phyloP scores from a whole-genome alignment of 2,888 invertebrate genomes.

The Pheosia gnoma region DNA sequence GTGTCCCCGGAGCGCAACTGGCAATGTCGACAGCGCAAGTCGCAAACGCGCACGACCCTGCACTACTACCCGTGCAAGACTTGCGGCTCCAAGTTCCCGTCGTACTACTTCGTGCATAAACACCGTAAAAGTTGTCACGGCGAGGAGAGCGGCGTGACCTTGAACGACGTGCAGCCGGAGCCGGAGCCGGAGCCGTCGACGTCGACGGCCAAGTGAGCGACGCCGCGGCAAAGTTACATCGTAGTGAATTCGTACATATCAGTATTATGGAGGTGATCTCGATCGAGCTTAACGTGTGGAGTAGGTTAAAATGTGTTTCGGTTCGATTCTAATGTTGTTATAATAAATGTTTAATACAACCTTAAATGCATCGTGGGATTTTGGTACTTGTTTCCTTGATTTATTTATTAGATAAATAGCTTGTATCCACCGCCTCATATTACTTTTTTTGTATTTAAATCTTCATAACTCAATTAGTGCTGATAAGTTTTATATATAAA shows the following conservation, averaged over 20 bases:
- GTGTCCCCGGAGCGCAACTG: slow-evolving; percentile 86
- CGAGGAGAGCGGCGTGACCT: slow-evolving; percentile 72
- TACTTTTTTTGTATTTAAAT: too few relatives aligned
- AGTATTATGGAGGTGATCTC: slow-evolving; percentile 53
- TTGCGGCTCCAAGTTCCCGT: slow-evolving; percentile 96
- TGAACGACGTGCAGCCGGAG: slow-evolving; percentile 32
- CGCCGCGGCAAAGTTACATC: slow-evolving; percentile 16
- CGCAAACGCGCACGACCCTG: slow-evolving; percentile 87
- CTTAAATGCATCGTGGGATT: slow-evolving; percentile 16
- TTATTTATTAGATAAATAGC: too few relatives aligned
- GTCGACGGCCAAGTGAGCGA: slow-evolving; percentile 50
- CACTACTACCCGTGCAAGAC: slow-evolving; percentile 97
- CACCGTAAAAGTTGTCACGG: slow-evolving; percentile 94
- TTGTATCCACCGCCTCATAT: too few relatives aligned
- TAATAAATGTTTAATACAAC: slow-evolving; percentile 48
- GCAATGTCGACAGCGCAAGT: slow-evolving; percentile 93
- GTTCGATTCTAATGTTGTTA: slow-evolving; percentile 45
- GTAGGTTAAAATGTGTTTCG: slow-evolving; percentile 40
- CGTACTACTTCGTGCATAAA: slow-evolving; percentile 97
- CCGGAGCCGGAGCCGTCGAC: slow-evolving; percentile 50
- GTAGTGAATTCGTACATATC: slow-evolving; percentile 58
- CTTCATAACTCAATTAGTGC: too few relatives aligned
- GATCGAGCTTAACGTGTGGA: slow-evolving; percentile 53
- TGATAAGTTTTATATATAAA: too few relatives aligned
- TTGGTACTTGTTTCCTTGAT: background rate